phyloP scores from a whole-genome alignment of 1,140 invertebrate species.

The Linepithema humile region DNA sequence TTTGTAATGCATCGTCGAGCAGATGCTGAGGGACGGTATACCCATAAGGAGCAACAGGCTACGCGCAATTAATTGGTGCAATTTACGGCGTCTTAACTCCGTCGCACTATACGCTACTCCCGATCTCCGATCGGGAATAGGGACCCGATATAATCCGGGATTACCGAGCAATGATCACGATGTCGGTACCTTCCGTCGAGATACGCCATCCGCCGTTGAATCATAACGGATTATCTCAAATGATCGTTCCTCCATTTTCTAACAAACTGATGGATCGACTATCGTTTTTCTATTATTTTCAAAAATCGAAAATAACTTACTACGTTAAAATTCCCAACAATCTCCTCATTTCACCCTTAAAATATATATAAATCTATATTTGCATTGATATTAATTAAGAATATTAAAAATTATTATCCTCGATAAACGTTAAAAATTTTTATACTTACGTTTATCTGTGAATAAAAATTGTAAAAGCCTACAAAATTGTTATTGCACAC shows the following conservation, averaged over 20 bases:
- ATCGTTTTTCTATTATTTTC: background rate
- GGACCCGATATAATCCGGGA: conserved; percentile 65
- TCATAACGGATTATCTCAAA: conserved; percentile 16
- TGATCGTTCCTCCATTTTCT: conserved; percentile 10
- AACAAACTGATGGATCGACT: background rate
- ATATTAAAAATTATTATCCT: background rate
- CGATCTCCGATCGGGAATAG: conserved; percentile 62
- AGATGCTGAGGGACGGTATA: conserved; percentile 43
- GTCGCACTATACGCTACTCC: conserved; percentile 21
- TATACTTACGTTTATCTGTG: background rate
- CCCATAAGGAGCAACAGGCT: conserved; percentile 67
- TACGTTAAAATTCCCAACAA: background rate
- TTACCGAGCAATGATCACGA: conserved; percentile 55
- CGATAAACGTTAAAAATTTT: background rate
- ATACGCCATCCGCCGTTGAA: conserved; percentile 14
- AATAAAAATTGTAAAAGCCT: too few species aligned
- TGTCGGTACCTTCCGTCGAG: conserved; percentile 35
- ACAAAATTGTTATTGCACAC: too few species aligned
- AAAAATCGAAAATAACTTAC: background rate
- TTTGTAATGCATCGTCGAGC: conserved; percentile 53
- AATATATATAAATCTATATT: background rate
- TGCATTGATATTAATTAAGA: background rate
- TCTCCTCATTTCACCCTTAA: background rate
- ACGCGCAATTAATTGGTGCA: conserved; percentile 66
- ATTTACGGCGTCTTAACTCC: conserved; percentile 66